These are phyloP conservation scores for Cinara cedri DNA, from an alignment of 2,888 invertebrate genomes.

Conservation along the genomic window DNA sequence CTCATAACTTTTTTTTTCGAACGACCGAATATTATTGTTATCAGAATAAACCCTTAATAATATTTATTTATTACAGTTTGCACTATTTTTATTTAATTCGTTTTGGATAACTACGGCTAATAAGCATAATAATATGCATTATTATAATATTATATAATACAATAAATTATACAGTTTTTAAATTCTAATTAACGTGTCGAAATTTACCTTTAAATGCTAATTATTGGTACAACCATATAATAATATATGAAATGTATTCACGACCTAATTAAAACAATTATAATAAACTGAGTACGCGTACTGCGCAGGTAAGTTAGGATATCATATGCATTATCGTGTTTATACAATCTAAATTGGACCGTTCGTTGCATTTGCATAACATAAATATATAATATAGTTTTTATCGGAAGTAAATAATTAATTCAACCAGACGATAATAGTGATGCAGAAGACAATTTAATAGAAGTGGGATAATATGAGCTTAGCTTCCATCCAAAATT, in stretches of 20 bases:
- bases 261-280: no score
- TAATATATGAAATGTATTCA: no score
- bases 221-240: not conserved
- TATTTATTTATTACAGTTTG: not conserved
- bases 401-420: no score
- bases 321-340: not conserved
- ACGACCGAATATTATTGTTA: not conserved
- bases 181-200: slow-evolving; percentile 9
- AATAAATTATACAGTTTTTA: slow-evolving; percentile 1
- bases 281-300: no score
- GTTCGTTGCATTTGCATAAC: not conserved
- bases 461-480: no score
- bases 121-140: not conserved
- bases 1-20: not conserved
- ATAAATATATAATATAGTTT: no score
- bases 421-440: no score
- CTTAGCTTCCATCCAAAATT: no score
- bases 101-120: not conserved
- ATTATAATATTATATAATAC: no score
- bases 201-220: slow-evolving; percentile 17
- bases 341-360: slow-evolving; percentile 10
- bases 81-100: no score
- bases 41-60: not conserved
- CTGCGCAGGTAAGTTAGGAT: no score
- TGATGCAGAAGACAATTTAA: no score